Evolutionary conservation across 2,113 vertebrate genomes (phyloP), one percentile per base, ranked within the genome.

Genomic region (Lanius ludovicianus): DNA sequence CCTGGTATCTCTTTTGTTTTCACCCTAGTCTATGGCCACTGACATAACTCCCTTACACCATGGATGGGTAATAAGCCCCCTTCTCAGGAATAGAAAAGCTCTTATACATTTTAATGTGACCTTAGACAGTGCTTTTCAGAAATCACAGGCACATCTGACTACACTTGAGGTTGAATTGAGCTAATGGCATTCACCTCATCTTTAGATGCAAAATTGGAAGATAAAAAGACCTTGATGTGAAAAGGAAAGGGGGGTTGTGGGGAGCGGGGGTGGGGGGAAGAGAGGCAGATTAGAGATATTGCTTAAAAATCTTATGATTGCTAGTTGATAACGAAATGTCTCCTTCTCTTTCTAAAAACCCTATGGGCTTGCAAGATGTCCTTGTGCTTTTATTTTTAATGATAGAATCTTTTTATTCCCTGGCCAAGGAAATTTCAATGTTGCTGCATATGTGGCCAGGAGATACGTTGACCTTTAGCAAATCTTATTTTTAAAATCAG

Each of bases 391-490:
- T 97, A 98, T 98, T 98, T 99, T 98, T 98, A 98, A 98, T 98
- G 98, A 99, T 99, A 98, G 98, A 97, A 99, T 99, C 98, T 98
- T 98, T 99, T 98, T 98, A 98, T 99, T 98, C 98, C 98, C 96
- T 97, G 98, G 97, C 98, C 96, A 96, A 97, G 97, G 98, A 98
- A 98, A 99, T 98, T 98, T 98, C 98, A 98, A 98, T 98, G 98
- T 98, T 98, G 97, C 98, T 98, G 98, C 98, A 97, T 98, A 98
- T 98, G 98, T 98, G 98, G 96, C 97, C 97, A 95, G 95, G 97
- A 98, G 98, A 99, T 98, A 98, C 90, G 97, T 79, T 98, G 98
- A 99, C 99, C 98, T 99, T 99, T 99, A 98, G 95, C 94, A 98
- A 99, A 98, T 99, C 98, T 98, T 97, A 96, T 97, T 98, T 96